Evolutionary conservation across 2,888 invertebrate genomes (phyloP).

Genomic region (Toxonevra muliebris): DNA sequence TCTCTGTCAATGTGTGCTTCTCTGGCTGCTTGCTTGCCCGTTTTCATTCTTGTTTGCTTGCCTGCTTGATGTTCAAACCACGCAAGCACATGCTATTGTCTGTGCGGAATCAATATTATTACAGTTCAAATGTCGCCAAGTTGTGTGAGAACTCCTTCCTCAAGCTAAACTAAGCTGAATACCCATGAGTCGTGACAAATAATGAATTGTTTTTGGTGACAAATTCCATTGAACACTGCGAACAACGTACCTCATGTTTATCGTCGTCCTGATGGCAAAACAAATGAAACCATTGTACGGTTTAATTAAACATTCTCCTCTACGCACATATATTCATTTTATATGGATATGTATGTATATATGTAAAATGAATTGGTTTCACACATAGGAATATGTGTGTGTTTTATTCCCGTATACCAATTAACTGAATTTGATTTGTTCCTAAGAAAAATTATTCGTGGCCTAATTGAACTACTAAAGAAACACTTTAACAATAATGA

Average conservation of each 20-base stretch:
- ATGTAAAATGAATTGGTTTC: constrained; percentile 21
- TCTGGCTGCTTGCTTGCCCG: background rate
- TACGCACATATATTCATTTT: background rate
- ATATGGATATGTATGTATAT: constrained; percentile 7
- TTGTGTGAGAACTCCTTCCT: constrained; percentile 17
- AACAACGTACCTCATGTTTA: constrained; percentile 2
- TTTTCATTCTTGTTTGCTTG: background rate
- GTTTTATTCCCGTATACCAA: constrained; percentile 40
- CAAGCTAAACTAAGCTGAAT: constrained; percentile 16
- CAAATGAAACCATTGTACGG: background rate
- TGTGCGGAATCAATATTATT: constrained; percentile 40
- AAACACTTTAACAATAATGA: constrained; percentile 29
- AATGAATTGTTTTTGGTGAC: constrained; percentile 29
- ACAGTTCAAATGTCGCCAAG: constrained; percentile 40
- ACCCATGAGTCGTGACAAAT: background rate
- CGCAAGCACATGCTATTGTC: constrained; percentile 13
- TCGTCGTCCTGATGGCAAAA: constrained; percentile 6
- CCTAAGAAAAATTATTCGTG: constrained; percentile 23
- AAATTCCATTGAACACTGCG: constrained; percentile 11
- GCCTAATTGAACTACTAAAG: constrained; percentile 47
- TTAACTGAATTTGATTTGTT: constrained; percentile 50
- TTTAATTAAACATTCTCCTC: background rate
- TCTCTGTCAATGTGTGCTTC: background rate
- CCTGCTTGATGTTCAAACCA: background rate
- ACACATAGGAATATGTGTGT: constrained; percentile 20